Conservation (phyloP, 2,797 vertebrate genomes). For the Microctenopoma stevenorrisi region DNA sequence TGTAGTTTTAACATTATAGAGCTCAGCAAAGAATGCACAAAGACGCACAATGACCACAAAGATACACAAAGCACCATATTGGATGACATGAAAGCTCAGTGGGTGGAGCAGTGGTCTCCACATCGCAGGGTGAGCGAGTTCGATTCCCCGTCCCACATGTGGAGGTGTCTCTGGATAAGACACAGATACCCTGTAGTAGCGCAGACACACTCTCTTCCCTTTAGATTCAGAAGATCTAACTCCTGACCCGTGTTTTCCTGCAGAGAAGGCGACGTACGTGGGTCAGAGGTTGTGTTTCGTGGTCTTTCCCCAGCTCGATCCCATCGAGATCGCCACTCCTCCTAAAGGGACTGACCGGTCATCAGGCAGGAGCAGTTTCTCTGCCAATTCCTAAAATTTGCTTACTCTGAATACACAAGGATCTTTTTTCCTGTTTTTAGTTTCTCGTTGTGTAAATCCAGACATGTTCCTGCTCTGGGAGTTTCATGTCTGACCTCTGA, state of each 20-base stretch:
- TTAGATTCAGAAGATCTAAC: background rate
- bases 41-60: too few relatives aligned
- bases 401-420: constrained; percentile 24
- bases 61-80: too few relatives aligned
- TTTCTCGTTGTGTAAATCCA: constrained; percentile 34
- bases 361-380: constrained; percentile 69
- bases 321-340: constrained; percentile 69
- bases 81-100: too few relatives aligned
- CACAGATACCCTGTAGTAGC: too few relatives aligned
- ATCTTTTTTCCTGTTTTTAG: constrained; percentile 45
- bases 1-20: too few relatives aligned
- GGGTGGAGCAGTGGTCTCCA: too few relatives aligned
- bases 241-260: constrained; percentile 30
- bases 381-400: constrained; percentile 61
- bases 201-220: too few relatives aligned
- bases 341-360: constrained; percentile 75
- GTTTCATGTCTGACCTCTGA: constrained; percentile 50
- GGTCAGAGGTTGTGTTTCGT: constrained; percentile 97
- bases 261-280: constrained; percentile 89
- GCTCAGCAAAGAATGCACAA: too few relatives aligned
- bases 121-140: too few relatives aligned
- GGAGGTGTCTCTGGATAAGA: too few relatives aligned
- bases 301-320: constrained; percentile 91
- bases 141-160: too few relatives aligned
- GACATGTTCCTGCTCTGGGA: constrained; percentile 44